phyloP scores from a whole-genome alignment of 2,888 invertebrate species.

The Ectropis crepuscularia region DNA sequence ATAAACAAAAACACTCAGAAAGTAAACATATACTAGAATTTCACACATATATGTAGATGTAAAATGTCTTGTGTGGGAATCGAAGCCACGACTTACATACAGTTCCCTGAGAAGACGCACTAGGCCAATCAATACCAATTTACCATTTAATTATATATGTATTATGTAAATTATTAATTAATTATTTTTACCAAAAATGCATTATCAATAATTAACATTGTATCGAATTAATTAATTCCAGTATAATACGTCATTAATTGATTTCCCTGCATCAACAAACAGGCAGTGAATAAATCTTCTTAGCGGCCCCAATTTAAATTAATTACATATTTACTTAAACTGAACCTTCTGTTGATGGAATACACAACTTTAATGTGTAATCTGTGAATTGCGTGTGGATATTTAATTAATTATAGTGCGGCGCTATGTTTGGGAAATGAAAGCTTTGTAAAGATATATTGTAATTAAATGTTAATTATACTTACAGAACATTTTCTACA shows the following conservation, averaged over 20 bases:
- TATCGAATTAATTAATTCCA: neutral
- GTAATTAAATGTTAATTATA: too few relatives aligned
- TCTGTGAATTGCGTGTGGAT: constrained; percentile 21
- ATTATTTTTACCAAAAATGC: too few relatives aligned
- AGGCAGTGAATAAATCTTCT: constrained; percentile 10
- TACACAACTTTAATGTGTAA: constrained; percentile 13
- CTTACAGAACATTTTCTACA: too few relatives aligned
- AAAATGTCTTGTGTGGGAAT: too few relatives aligned
- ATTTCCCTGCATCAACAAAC: neutral
- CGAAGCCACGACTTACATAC: too few relatives aligned
- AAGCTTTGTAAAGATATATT: neutral
- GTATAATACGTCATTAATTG: constrained; percentile 7
- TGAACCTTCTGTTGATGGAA: constrained; percentile 11
- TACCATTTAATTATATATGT: too few relatives aligned
- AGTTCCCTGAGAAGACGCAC: too few relatives aligned
- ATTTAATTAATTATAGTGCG: constrained; percentile 9
- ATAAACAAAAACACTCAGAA: too few relatives aligned
- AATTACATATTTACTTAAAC: constrained; percentile 10
- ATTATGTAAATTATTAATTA: too few relatives aligned
- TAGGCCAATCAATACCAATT: too few relatives aligned
- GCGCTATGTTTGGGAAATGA: constrained; percentile 7
- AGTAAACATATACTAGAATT: too few relatives aligned
- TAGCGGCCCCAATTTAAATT: constrained; percentile 15
- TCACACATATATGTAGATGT: too few relatives aligned
- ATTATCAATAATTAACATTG: neutral